phyloP scores from a whole-genome alignment of 2,888 invertebrate genomes.

The Allygus modestus region DNA sequence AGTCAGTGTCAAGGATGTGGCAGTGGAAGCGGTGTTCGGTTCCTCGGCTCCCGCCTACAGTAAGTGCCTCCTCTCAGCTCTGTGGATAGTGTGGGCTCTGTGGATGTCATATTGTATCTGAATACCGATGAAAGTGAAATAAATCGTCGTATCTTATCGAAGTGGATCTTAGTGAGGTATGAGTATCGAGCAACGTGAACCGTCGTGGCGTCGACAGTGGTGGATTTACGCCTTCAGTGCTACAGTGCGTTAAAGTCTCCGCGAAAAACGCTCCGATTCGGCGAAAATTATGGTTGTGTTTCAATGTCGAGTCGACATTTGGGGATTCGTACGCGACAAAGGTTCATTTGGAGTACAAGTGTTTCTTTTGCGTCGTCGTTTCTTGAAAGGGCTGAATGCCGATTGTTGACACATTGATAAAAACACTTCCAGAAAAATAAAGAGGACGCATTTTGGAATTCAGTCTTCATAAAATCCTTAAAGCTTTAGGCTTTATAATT shows the following conservation, averaged over 20 bases:
- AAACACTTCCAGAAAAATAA: no score
- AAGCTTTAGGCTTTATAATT: no score
- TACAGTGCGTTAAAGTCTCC: conserved; percentile 32
- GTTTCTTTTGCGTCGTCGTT: no score
- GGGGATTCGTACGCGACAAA: no score
- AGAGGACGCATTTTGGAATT: no score
- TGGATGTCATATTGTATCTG: background rate
- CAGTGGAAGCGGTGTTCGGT: conserved; percentile 7
- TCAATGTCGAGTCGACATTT: no score
- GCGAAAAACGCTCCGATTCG: background rate
- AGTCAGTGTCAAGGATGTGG: conserved; percentile 57
- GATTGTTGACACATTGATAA: no score
- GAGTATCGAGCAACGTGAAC: background rate
- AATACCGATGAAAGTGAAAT: no score
- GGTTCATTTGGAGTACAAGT: no score
- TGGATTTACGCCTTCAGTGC: conserved; percentile 10
- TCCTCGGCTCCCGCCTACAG: background rate
- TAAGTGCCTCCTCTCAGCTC: conserved; percentile 9
- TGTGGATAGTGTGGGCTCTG: background rate
- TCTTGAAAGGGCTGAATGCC: no score
- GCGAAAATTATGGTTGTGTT: background rate
- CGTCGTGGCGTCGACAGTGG: background rate
- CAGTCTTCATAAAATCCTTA: no score
- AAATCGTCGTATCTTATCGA: background rate
- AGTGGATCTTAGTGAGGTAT: background rate